Base-by-base conservation (phyloP, 1,140 invertebrate species). In the Nomia melanderi region DNA sequence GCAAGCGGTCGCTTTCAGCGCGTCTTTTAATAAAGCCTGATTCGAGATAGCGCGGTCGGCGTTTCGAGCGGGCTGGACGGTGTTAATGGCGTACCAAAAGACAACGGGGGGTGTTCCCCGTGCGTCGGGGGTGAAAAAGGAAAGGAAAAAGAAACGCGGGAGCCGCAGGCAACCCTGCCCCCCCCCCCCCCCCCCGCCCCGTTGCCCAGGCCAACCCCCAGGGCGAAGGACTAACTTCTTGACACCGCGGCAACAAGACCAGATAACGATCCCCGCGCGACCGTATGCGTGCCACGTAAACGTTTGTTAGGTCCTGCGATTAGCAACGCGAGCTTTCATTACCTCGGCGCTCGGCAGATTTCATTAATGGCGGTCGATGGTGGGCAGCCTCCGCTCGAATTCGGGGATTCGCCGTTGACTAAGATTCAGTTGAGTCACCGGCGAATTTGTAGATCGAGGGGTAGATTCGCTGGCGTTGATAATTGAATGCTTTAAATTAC, bases 221-320 rank as follows among this genome's bases (percentile, higher is more conserved):
- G 62, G 57, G 81, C 41, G 76, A 71, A 57, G 39, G 17, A 80
- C 81, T 65, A 78, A 70, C 78, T 74, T 81, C 83, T 82, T 76
- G 60, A 81, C 81, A 81, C 74, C 78, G 63, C 29, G 23, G 62
- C 65, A 72, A 80, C 78, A 53, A 81, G 72, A 57, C 20, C 76
- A 50, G 83, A 86, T 86, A 82, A 86, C 77, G 69, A 87, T 84
- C 85, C 64, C 62, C 50, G 14, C 4, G 59, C 41, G 72, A 60
- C 67, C n/a, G 69, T 63, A 78, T 88, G 86, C 88, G 88, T 89
- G 88, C 67, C 67, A 41, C 81, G 56, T 74, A 82, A 79, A 69
- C 86, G 82, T 87, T 89, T 87, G 81, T 88, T 87, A 89, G 74
- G 41, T 54, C 59, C 47, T 71, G 66, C 77, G 79, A 83, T 84